phyloP scores from a whole-genome alignment of 1,140 invertebrate genomes.

The Frieseomelitta varia region DNA sequence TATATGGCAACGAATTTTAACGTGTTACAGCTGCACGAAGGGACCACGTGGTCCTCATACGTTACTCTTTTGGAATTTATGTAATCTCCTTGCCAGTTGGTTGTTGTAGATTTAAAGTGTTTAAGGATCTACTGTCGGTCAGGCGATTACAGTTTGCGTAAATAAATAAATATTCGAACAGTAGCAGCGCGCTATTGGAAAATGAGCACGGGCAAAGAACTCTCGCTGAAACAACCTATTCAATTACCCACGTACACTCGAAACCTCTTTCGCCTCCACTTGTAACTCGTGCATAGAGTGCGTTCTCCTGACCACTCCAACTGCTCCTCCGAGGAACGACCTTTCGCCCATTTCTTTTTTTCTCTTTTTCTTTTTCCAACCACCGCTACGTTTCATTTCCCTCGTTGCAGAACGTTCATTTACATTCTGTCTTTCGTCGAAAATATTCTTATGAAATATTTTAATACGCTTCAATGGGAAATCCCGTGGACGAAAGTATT shows the following conservation, averaged over 20 bases:
- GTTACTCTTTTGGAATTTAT: not conserved
- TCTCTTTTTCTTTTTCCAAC: not conserved
- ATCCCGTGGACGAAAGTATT: too few relatives aligned
- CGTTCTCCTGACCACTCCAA: slow-evolving; percentile 35
- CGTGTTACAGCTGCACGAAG: not conserved
- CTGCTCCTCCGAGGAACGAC: slow-evolving; percentile 47
- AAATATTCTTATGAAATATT: too few relatives aligned
- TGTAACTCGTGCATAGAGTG: slow-evolving; percentile 43
- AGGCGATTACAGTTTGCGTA: not conserved
- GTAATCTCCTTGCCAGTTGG: not conserved
- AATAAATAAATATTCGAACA: slow-evolving; percentile 24
- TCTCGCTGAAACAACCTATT: slow-evolving; percentile 48
- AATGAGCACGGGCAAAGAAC: slow-evolving; percentile 18
- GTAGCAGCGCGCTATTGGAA: not conserved
- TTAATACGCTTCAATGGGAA: too few relatives aligned
- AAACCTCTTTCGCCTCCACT: slow-evolving; percentile 47
- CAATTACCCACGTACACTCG: slow-evolving; percentile 53
- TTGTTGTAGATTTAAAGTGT: not conserved
- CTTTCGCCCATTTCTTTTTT: slow-evolving; percentile 41
- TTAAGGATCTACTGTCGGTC: too few relatives aligned
- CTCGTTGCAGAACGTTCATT: too few relatives aligned
- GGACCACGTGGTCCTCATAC: not conserved
- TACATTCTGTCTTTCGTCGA: not conserved
- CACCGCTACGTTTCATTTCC: slow-evolving; percentile 4
- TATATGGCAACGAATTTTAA: not conserved